phyloP scores from a whole-genome alignment of 2,797 vertebrate species.

The Trichosurus vulpecula region DNA sequence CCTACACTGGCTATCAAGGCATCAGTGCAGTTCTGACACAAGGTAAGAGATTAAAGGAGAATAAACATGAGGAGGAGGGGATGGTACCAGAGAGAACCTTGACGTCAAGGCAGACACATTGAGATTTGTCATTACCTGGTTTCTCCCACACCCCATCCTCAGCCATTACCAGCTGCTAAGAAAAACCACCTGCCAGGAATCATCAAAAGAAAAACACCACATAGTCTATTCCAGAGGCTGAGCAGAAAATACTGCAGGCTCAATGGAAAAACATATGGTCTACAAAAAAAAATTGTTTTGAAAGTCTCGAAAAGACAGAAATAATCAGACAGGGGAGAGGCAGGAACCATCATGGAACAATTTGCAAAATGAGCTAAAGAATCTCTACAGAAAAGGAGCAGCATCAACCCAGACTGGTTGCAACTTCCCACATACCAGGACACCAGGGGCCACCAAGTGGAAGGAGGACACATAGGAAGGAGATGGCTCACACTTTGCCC shows the following conservation, averaged over 20 bases:
- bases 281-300: background rate
- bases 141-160: constrained; percentile 18
- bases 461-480: background rate
- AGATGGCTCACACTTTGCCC: background rate
- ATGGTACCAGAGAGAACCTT: background rate
- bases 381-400: constrained; percentile 1
- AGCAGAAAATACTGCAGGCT: constrained; percentile 60
- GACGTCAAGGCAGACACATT: background rate
- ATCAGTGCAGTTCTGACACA: background rate
- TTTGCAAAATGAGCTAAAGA: constrained; percentile 28
- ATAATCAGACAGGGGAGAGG: constrained; percentile 28
- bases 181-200: constrained; percentile 54
- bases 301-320: constrained; percentile 60
- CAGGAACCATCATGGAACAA: background rate
- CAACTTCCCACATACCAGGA: background rate
- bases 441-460: background rate
- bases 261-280: constrained; percentile 39
- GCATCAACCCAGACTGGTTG: background rate
- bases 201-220: constrained; percentile 40
- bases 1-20: background rate
- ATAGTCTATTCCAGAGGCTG: constrained; percentile 48
- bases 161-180: constrained; percentile 55
- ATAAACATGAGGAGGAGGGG: background rate
- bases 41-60: constrained; percentile 1
- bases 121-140: background rate